phyloP scores from a whole-genome alignment of 2,888 invertebrate genomes.

The Ophion costatus region DNA sequence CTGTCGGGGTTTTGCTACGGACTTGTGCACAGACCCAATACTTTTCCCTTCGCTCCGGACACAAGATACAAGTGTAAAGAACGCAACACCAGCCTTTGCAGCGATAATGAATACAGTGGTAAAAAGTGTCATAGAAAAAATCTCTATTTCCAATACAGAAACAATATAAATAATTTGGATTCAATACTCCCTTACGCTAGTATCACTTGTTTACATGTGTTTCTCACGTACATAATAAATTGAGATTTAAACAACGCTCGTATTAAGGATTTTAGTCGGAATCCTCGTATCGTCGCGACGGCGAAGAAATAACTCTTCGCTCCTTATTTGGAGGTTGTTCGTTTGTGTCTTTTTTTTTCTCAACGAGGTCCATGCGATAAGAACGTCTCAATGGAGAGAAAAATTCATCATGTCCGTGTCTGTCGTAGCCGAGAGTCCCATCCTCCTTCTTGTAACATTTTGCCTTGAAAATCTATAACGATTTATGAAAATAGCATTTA shows the following conservation, averaged over 20 bases:
- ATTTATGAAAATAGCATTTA: conserved; percentile 1
- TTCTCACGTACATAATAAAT: conserved; percentile 14
- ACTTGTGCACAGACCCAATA: too few relatives aligned
- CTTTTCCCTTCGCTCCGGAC: too few relatives aligned
- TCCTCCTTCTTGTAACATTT: background rate
- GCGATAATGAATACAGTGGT: background rate
- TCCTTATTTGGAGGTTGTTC: too few relatives aligned
- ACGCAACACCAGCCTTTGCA: too few relatives aligned
- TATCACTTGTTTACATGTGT: conserved; percentile 46
- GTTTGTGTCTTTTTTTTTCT: background rate
- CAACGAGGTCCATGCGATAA: conserved; percentile 11
- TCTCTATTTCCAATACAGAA: conserved; percentile 50
- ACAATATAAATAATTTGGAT: conserved; percentile 1
- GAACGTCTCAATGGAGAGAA: background rate
- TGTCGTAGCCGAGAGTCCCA: background rate
- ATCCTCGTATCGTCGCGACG: background rate
- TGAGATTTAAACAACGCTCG: conserved; percentile 6
- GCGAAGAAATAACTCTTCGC: background rate
- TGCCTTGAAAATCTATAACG: background rate
- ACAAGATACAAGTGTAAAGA: too few relatives aligned
- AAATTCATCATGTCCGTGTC: background rate
- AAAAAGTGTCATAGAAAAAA: conserved; percentile 46
- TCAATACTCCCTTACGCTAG: conserved; percentile 41
- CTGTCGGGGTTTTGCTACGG: too few relatives aligned
- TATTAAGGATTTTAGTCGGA: background rate